Percentiles rank a stretch among this genome's conserved stretches.
phyloP scores from a whole-genome alignment of 2,113 vertebrate species.

The Myrmecophaga tridactyla region DNA sequence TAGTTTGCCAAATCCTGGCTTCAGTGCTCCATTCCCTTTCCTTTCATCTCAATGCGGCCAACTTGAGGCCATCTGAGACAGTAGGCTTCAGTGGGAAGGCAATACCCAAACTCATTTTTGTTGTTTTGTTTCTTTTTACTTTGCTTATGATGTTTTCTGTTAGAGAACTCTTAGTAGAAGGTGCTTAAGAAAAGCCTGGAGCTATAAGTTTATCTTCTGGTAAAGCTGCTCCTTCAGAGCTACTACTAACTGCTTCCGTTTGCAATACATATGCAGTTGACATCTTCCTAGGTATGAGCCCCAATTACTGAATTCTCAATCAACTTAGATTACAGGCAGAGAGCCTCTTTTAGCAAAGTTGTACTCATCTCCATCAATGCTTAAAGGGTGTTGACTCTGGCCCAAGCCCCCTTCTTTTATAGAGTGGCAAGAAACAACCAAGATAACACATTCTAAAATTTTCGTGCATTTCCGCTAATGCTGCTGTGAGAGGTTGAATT shows the following conservation, averaged over 20 bases:
- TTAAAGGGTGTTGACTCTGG: not conserved
- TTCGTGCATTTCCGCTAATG: not conserved
- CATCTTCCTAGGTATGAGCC: not conserved
- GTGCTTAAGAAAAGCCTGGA: not conserved
- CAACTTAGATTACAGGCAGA: not conserved
- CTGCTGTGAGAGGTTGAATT: too few relatives aligned
- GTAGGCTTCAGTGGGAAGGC: not conserved
- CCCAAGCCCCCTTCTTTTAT: not conserved
- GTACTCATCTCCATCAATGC: not conserved
- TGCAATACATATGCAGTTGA: not conserved
- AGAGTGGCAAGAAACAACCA: not conserved
- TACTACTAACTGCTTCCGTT: not conserved
- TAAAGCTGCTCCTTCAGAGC: not conserved
- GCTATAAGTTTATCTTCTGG: not conserved
- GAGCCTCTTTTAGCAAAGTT: not conserved
- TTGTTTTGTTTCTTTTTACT: not conserved
- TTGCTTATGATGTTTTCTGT: not conserved
- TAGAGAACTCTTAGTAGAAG: not conserved
- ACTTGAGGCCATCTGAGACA: not conserved
- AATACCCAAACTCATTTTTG: not conserved
- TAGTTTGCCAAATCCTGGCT: not conserved
- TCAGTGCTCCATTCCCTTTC: not conserved
- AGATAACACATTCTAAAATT: not conserved
- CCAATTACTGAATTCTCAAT: not conserved
- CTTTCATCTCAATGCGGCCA: not conserved